phyloP scores from a whole-genome alignment of 2,113 vertebrate species.

The Marmota flaviventris region DNA sequence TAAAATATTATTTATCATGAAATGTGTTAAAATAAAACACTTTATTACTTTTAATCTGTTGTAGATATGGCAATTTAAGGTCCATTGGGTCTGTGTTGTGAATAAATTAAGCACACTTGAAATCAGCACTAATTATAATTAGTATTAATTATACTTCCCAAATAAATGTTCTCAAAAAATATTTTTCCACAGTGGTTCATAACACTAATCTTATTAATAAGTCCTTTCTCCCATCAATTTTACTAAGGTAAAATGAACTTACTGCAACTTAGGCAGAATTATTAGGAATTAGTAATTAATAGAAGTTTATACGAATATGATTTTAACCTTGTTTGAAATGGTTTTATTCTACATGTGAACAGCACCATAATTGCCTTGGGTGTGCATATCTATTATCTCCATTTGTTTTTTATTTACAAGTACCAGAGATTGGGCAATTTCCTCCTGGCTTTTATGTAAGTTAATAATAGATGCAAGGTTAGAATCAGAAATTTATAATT shows the following conservation, averaged over 20 bases:
- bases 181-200: not conserved
- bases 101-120: conserved; percentile 23
- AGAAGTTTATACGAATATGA: not conserved
- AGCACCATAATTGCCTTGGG: not conserved
- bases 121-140: conserved; percentile 62
- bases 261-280: not conserved
- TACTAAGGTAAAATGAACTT: conserved; percentile 41
- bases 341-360: conserved; percentile 14
- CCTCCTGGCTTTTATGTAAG: not conserved
- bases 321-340: not conserved
- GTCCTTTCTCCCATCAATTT: not conserved
- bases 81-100: conserved; percentile 8
- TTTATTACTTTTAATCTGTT: conserved; percentile 50
- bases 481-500: conserved; percentile 27
- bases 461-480: not conserved
- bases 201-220: conserved; percentile 25
- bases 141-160: conserved; percentile 45
- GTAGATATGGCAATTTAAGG: conserved; percentile 43
- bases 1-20: not conserved
- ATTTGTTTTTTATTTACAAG: not conserved
- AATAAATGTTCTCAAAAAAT: conserved; percentile 48
- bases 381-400: not conserved
- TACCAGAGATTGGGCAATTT: not conserved
- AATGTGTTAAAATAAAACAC: conserved; percentile 42
- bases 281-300: not conserved